Evolutionary conservation across 2,797 vertebrate genomes (phyloP), one percentile per base, ranked within the genome.

Genomic region (Aldrovandia affinis): DNA sequence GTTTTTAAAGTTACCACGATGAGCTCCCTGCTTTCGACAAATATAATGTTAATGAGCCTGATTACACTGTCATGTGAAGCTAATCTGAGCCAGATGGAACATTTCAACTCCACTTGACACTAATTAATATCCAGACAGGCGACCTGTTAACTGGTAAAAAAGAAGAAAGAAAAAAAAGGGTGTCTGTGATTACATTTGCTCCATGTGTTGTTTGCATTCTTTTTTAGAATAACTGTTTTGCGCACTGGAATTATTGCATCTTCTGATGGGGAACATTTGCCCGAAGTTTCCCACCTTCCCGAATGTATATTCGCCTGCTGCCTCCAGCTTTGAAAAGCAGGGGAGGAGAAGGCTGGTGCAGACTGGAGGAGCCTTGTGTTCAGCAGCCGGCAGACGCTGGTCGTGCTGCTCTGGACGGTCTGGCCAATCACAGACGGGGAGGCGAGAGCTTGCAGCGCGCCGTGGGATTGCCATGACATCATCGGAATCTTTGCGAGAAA

Each of bases 381-480:
- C 33, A 79, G 50, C 63, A 18, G 52, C 85, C 47, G 82, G 81
- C 85, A 86, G 88, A 83, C 81, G 77, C 90, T 20, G 9, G 28
- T 84, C 83, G 55, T 78, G 25, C 79, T 80, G 65, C 77, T 85
- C 68, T 14, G 80, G 85, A 87, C 84, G 55, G 77, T 70, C 85
- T 87, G 84, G 15, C 89, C 80, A 84, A 78, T 89, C 88, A 63
- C 50, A 84, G 68, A 78, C 73, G 83, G 87, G 86, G 84, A 86
- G 57, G 68, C 84, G 82, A 90, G 87, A 89, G 80, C 85, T 88
- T 81, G 81, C 85, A 89, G 81, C 85, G 88, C 90, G 90, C 85
- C 80, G 83, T 84, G 83, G 84, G 84, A 90, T 78, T 88, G 73
- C 9, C 30, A 90, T 93, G 88, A 90, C 87, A 89, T 93, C 85